Evolutionary conservation across 2,888 invertebrate species (phyloP), one percentile per base, ranked within the genome.

Genomic region (Lamellibrachia satsuma): DNA sequence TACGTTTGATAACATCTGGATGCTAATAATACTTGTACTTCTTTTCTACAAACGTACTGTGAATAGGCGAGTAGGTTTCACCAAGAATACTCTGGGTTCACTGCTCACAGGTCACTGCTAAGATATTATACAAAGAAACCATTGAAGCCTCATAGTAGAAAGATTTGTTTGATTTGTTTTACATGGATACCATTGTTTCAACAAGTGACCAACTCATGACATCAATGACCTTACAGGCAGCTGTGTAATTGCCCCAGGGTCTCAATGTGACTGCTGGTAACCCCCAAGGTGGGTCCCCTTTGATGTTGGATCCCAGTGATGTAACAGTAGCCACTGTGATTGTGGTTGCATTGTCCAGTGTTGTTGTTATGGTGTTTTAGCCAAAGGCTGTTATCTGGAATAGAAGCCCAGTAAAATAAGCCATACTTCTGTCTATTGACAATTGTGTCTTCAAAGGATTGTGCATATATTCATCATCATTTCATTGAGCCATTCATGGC

Each of bases 311-410:
- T 75, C 15, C n/a, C 22, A 75, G 75, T 75, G 75, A 75, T 75
- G 75, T 75, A 75, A 75, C 75, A 75, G n/a, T 75, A 75, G 75
- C 75, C 22, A 75, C 75, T 15, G 2, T 22, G 75, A 75, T 75
- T 22, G 75, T 75, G 15, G 22, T 15, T 75, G 75, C 22, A 75
- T 75, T 75, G 75, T 75, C 75, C 75, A 15, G 22, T 1, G 75
- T n/a, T 75, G 75, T 75, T 75, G 75, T n/a, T 75, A n/a, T 75
- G 75, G 22, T 75, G 75, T 75, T 75, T 75, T 75, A 75, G 75
- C 22, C 75, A 15, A 6, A 75, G 22, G 75, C 22, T 75, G 22
- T 75, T 75, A 75, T 75, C 75, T 22, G 75, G 22, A 11, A 22
- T 22, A 15, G 75, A 75, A 75, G 75, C 22, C 22, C 75, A 22